Percentiles rank a stretch among this genome's conserved stretches.
Evolutionary conservation across 1,140 invertebrate genomes (phyloP).

Genomic region (Drosophila auraria): DNA sequence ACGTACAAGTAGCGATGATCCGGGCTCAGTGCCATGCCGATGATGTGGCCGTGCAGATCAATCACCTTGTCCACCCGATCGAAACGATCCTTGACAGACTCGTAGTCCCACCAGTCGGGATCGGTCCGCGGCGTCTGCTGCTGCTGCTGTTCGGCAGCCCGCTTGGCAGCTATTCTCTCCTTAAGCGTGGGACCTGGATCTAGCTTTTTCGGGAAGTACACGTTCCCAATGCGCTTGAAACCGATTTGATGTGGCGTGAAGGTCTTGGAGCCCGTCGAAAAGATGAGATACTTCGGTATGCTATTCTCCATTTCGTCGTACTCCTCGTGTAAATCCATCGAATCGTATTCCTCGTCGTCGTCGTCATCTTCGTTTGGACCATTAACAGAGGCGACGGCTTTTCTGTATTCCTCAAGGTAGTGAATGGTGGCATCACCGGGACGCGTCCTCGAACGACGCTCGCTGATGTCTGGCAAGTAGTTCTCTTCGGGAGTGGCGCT

Average conservation of each 20-base stretch:
- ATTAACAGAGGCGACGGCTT: slow-evolving; percentile 36
- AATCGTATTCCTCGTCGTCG: slow-evolving; percentile 67
- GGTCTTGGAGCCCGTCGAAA: slow-evolving; percentile 93
- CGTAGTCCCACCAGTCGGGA: slow-evolving; percentile 90
- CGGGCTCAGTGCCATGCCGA: slow-evolving; percentile 94
- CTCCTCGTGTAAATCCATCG: slow-evolving; percentile 63
- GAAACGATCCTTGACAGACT: slow-evolving; percentile 90
- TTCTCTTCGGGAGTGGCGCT: slow-evolving; percentile 68
- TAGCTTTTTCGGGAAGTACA: slow-evolving; percentile 90
- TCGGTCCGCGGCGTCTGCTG: slow-evolving; percentile 85
- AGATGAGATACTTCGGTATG: slow-evolving; percentile 91
- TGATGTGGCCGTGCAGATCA: slow-evolving; percentile 95
- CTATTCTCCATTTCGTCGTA: slow-evolving; percentile 86
- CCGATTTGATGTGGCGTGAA: slow-evolving; percentile 95
- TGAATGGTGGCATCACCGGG: slow-evolving; percentile 69
- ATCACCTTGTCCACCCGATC: slow-evolving; percentile 93
- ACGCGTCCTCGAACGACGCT: slow-evolving; percentile 48
- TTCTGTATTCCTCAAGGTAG: slow-evolving; percentile 71
- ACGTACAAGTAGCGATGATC: slow-evolving; percentile 95
- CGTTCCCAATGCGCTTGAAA: slow-evolving; percentile 92
- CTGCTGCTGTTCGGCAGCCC: slow-evolving; percentile 85
- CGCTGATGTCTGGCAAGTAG: slow-evolving; percentile 66
- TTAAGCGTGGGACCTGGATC: slow-evolving; percentile 89
- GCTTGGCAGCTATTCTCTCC: slow-evolving; percentile 88
- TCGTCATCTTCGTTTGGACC: slow-evolving; percentile 53